These are phyloP conservation scores for Muntiacus reevesi DNA, from an alignment of 2,113 vertebrate genomes.

Conservation along the genomic window DNA sequence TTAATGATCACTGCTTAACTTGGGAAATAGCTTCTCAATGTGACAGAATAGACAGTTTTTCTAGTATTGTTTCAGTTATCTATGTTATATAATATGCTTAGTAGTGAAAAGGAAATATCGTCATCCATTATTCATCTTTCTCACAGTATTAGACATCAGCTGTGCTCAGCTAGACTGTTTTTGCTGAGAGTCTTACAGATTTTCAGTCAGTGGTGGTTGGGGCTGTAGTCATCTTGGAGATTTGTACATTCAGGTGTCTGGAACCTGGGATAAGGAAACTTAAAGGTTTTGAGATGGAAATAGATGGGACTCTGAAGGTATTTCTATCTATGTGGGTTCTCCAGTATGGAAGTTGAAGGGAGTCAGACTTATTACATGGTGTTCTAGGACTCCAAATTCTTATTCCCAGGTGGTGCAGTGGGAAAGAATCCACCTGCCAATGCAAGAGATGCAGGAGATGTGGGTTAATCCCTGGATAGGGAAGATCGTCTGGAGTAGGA, in stretches of 20 bases:
- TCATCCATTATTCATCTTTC: neutral
- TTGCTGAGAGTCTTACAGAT: neutral
- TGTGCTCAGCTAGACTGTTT: neutral
- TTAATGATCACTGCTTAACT: neutral
- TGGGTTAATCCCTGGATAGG: neutral
- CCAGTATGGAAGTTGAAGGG: neutral
- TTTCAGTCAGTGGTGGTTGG: neutral
- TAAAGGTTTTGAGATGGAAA: neutral
- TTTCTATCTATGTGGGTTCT: rapidly evolving
- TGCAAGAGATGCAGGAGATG: neutral
- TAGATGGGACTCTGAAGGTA: neutral
- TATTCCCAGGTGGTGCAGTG: neutral
- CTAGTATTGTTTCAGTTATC: neutral
- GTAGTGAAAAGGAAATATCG: neutral
- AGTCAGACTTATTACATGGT: neutral
- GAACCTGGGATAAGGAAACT: neutral
- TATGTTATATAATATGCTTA: neutral
- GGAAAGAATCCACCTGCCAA: neutral
- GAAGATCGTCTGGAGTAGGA: neutral
- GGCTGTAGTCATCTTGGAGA: neutral
- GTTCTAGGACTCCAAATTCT: neutral
- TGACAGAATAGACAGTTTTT: neutral
- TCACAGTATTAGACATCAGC: neutral
- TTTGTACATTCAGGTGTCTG: neutral
- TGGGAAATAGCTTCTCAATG: neutral